Evolutionary conservation across 2,888 invertebrate genomes (phyloP).

Genomic region (Griposia aprilina): DNA sequence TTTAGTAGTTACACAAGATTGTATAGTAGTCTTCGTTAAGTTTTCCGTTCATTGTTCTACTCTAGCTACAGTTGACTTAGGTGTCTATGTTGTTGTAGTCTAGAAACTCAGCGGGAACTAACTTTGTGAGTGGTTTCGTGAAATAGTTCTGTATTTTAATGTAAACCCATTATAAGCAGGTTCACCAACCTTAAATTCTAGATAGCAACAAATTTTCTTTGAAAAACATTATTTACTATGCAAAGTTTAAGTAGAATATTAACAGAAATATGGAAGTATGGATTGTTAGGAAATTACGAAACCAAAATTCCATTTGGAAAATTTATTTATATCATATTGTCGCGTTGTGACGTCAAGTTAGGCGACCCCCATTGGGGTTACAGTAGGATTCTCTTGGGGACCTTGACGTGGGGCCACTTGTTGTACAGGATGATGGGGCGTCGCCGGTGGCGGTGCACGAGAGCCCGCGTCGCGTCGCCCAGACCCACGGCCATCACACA

Average conservation of each 20-base stretch:
- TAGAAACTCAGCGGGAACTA: slow-evolving; percentile 20
- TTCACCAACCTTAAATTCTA: slow-evolving; percentile 4
- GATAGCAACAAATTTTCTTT: not conserved
- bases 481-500: slow-evolving; percentile 51
- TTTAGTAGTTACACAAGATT: slow-evolving; percentile 31
- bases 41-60: slow-evolving; percentile 14
- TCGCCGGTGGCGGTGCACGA: slow-evolving; percentile 43
- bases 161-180: not conserved
- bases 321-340: slow-evolving; percentile 33
- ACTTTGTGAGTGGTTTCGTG: slow-evolving; percentile 30
- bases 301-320: slow-evolving; percentile 11
- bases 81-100: slow-evolving; percentile 17
- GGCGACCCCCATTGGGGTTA: not conserved
- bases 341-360: not conserved
- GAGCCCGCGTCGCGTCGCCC: slow-evolving; percentile 26
- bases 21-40: not conserved
- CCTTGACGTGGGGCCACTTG: slow-evolving; percentile 44
- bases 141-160: slow-evolving; percentile 8
- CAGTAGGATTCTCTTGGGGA: slow-evolving; percentile 38
- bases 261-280: not conserved
- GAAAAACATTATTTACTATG: not conserved
- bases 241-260: not conserved
- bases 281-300: slow-evolving; percentile 7
- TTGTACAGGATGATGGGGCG: slow-evolving; percentile 60
- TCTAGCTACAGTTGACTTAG: slow-evolving; percentile 18